Base-by-base conservation (phyloP, 1,140 invertebrate genomes). In the Apis laboriosa region DNA sequence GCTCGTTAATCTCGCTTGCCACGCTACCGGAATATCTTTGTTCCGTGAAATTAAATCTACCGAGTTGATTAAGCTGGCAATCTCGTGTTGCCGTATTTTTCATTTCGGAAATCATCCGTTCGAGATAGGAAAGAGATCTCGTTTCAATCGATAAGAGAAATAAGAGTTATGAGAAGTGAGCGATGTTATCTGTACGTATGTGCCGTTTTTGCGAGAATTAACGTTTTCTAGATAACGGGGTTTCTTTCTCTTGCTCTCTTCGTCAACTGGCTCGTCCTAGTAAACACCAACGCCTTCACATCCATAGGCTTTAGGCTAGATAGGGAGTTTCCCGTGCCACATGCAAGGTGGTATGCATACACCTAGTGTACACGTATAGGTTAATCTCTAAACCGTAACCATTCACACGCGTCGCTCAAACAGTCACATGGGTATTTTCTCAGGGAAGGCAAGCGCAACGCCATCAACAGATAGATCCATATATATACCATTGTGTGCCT, bases 351-450 rank as follows among this genome's bases (percentile, higher is more conserved):
- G 24, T 63, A 60, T 12, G 9, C n/a, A 60, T 21, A 63, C 24
- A 17, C 61, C n/a, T 21, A 28, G 24, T 63, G 15, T 17, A 49
- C 67, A 7, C 34, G 34, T 7, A 60, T 70, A 61, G 64, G 77
- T 64, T 79, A 80, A 86, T 88, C 84, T 88, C 77, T 67, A 84
- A 83, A 89, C 72, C 80, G 90, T 90, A 90, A 90, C 86, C 80
- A 89, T 90, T 90, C 90, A 77, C 90, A 90, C 90, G 90, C 68
- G 72, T 60, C 64, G 77, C 49, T 73, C 51, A 15, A 74, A 43
- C 76, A 77, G 75, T 88, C 77, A 77, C 84, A 64, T 90, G 90
- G 84, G 86, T 90, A 88, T 87, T 90, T 90, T 92, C 91, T 88
- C 91, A 92, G 71, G 91, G 87, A 90, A 92, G 89, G 86, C 43